A percentile compares a stretch with the other conserved stretches of the same genome.
These are phyloP conservation scores for Hucho hucho DNA, from an alignment of 2,113 vertebrate genomes.

Conservation along the genomic window DNA sequence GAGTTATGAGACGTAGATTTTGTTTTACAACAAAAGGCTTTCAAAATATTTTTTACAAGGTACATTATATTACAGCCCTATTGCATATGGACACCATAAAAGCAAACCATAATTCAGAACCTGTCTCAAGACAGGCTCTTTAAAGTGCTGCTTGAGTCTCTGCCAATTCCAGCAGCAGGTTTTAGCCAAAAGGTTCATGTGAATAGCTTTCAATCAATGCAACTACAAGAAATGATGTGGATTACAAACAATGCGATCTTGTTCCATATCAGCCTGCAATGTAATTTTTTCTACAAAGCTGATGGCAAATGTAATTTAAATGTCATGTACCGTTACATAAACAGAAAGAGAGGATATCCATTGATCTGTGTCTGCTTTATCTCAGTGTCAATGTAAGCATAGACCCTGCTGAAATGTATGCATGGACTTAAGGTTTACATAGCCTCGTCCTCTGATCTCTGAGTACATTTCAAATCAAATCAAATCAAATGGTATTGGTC, in stretches of 20 bases:
- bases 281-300: neutral
- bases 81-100: conserved; percentile 50
- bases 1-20: too few relatives aligned
- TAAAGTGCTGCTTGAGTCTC: conserved; percentile 40
- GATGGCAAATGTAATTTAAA: too few relatives aligned
- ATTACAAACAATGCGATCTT: conserved; percentile 48
- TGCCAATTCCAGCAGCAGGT: conserved; percentile 37
- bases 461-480: conserved; percentile 42
- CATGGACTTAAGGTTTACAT: conserved; percentile 71
- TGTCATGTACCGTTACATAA: neutral
- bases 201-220: conserved; percentile 45
- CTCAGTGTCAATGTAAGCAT: neutral
- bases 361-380: neutral
- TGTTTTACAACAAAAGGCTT: neutral
- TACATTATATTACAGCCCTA: conserved; percentile 41
- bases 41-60: neutral
- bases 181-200: conserved; percentile 56
- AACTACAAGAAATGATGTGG: conserved; percentile 39
- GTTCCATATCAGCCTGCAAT: neutral
- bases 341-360: neutral
- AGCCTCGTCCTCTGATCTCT: too few relatives aligned
- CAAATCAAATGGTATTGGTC: too few relatives aligned
- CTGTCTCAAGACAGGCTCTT: conserved; percentile 43
- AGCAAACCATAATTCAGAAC: conserved; percentile 48
- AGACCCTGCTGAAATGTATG: conserved; percentile 6